Conservation (phyloP, 2,888 invertebrate genomes). For the Galerucella nymphaeae region DNA sequence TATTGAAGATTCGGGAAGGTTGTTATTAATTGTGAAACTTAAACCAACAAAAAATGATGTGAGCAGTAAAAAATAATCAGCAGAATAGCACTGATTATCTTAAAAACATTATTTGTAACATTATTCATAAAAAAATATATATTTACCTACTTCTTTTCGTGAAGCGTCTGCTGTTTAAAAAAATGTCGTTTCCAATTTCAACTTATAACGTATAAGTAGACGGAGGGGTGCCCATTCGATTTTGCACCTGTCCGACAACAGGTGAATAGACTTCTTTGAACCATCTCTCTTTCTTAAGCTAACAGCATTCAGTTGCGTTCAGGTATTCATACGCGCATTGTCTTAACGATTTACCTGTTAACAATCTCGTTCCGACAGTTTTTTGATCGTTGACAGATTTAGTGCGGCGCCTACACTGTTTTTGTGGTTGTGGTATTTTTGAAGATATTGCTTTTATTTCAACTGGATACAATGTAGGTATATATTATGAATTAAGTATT, state of each 20-base stretch:
- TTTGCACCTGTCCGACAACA: conserved; percentile 41
- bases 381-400: conserved; percentile 34
- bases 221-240: conserved; percentile 32
- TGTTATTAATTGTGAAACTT: conserved; percentile 13
- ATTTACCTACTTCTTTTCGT: background rate
- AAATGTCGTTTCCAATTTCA: conserved; percentile 24
- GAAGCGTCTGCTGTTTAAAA: background rate
- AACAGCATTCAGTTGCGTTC: conserved; percentile 32
- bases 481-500: background rate
- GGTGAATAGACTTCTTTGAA: conserved; percentile 38
- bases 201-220: conserved; percentile 2
- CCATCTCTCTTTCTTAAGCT: conserved; percentile 30
- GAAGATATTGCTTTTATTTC: background rate
- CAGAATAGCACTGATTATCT: too few relatives aligned
- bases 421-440: conserved; percentile 17
- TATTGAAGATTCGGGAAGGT: conserved; percentile 37
- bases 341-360: conserved; percentile 15
- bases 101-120: too few relatives aligned
- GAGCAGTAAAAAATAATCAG: too few relatives aligned
- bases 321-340: conserved; percentile 19
- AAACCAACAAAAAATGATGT: conserved; percentile 12
- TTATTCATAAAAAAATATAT: background rate
- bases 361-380: conserved; percentile 22
- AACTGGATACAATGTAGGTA: conserved; percentile 25
- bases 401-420: conserved; percentile 31